Conservation (phyloP, 2,888 invertebrate species). For the Parnassius apollo region DNA sequence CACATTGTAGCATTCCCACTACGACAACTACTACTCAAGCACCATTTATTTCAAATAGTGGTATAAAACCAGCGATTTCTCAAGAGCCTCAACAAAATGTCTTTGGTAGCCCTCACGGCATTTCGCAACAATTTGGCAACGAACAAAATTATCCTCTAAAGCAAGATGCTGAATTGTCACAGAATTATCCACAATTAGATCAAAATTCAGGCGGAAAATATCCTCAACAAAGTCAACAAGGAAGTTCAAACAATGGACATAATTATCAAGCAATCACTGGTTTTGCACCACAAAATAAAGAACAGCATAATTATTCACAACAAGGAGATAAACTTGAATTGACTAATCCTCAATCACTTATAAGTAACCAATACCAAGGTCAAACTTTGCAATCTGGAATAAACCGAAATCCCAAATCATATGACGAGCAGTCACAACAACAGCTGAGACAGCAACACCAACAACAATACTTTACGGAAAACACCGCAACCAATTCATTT, state of each 20-base stretch:
- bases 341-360: constrained; percentile 27
- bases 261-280: constrained; percentile 2
- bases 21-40: constrained; percentile 39
- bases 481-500: constrained; percentile 3
- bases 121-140: constrained; percentile 5
- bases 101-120: constrained; percentile 1
- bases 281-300: not conserved
- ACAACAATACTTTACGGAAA: constrained; percentile 1
- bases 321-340: not conserved
- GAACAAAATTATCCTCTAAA: constrained; percentile 30
- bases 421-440: constrained; percentile 4
- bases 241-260: not conserved
- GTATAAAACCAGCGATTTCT: constrained; percentile 23
- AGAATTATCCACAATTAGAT: constrained; percentile 21
- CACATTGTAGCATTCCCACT: constrained; percentile 81
- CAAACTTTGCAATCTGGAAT: constrained; percentile 26
- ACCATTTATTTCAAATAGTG: constrained; percentile 10
- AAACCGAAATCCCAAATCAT: constrained; percentile 22
- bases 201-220: constrained; percentile 12
- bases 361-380: constrained; percentile 23
- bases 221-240: constrained; percentile 4
- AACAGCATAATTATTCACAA: constrained; percentile 1
- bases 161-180: constrained; percentile 12
- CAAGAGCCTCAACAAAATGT: constrained; percentile 18
- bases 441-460: constrained; percentile 46